Evolutionary conservation across 1,140 invertebrate species (phyloP).

Genomic region (Drosophila nigrodunni): DNA sequence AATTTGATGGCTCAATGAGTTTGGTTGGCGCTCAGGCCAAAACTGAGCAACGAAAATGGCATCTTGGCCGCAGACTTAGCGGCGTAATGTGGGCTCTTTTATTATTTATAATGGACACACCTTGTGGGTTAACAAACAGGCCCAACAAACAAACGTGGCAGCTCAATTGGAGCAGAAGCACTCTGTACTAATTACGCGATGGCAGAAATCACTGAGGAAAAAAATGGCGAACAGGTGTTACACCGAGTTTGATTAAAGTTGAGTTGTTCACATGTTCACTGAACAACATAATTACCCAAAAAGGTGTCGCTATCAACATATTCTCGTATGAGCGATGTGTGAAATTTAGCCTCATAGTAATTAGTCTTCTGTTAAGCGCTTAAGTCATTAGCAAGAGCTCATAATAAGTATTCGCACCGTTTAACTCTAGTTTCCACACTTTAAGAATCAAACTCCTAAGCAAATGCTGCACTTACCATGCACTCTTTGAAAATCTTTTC

Average conservation of each 20-base stretch:
- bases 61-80: slow-evolving; percentile 3
- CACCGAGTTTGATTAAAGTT: slow-evolving; percentile 42
- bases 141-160: not conserved
- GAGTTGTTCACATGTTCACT: slow-evolving; percentile 53
- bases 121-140: slow-evolving; percentile 12
- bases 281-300: slow-evolving; percentile 75
- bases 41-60: not conserved
- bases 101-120: slow-evolving; percentile 51
- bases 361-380: slow-evolving; percentile 43
- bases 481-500: slow-evolving; percentile 39
- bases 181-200: slow-evolving; percentile 55
- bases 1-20: slow-evolving; percentile 41
- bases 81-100: slow-evolving; percentile 34
- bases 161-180: slow-evolving; percentile 32
- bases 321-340: slow-evolving; percentile 26
- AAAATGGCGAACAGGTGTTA: slow-evolving; percentile 55
- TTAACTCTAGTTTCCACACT: not conserved
- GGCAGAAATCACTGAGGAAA: slow-evolving; percentile 5
- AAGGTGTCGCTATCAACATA: slow-evolving; percentile 44
- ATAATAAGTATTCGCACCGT: slow-evolving; percentile 15
- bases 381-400: slow-evolving; percentile 49
- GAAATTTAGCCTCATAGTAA: slow-evolving; percentile 43
- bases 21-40: not conserved
- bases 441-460: slow-evolving; percentile 6
- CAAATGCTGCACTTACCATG: slow-evolving; percentile 36